A percentile compares a stretch with the other conserved stretches of the same genome.
Evolutionary conservation across 2,113 vertebrate species (phyloP).

Genomic region (Halcyon malimbica): DNA sequence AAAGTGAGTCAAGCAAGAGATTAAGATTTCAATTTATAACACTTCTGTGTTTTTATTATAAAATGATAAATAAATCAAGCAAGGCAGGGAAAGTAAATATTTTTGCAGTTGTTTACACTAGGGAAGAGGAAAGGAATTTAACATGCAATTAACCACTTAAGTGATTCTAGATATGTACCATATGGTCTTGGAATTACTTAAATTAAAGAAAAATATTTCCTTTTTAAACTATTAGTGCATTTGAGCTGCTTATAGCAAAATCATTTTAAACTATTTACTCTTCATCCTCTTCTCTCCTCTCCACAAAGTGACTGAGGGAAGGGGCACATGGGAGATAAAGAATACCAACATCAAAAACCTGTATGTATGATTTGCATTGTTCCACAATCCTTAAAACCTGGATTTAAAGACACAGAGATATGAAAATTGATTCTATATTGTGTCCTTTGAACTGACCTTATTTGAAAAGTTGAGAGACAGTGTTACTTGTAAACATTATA

Average conservation of each 20-base stretch:
- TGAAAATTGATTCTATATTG: not conserved
- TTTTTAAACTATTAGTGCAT: conserved; percentile 6
- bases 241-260: not conserved
- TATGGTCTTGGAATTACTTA: conserved; percentile 63
- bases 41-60: conserved; percentile 81
- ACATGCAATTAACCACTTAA: conserved; percentile 82
- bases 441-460: not conserved
- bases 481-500: not conserved
- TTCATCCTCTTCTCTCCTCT: not conserved
- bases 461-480: not conserved
- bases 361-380: not conserved
- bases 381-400: not conserved
- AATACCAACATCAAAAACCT: not conserved
- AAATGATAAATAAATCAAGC: conserved; percentile 80
- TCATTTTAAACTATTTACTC: not conserved
- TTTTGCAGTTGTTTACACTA: conserved; percentile 77
- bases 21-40: conserved; percentile 79
- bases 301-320: not conserved
- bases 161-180: conserved; percentile 76
- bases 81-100: conserved; percentile 80
- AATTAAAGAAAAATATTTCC: conserved; percentile 48
- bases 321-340: not conserved
- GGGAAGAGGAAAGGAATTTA: conserved; percentile 82
- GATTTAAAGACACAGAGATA: not conserved
- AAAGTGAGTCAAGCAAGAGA: conserved; percentile 74